Evolutionary conservation across 2,888 invertebrate genomes (phyloP).

Genomic region (Sialis fuliginosa): DNA sequence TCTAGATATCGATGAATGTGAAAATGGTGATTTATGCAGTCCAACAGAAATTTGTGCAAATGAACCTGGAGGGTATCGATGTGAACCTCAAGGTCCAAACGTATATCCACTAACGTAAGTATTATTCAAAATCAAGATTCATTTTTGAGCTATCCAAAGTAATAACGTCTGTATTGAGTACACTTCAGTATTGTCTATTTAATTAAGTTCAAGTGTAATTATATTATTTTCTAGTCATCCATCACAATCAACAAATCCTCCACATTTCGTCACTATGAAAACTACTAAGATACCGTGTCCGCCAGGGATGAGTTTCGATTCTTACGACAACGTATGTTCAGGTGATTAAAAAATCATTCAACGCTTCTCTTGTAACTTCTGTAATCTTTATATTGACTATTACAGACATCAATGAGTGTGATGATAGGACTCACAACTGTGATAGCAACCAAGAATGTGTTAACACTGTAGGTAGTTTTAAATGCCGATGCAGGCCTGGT

Average conservation of each 20-base stretch:
- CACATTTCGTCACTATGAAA: too few relatives aligned
- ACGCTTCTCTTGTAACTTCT: too few relatives aligned
- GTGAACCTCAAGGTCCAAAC: conserved; percentile 30
- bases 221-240: too few relatives aligned
- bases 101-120: background rate
- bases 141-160: too few relatives aligned
- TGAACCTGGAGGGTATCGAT: conserved; percentile 45
- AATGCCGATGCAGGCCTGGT: conserved; percentile 44
- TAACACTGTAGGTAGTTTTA: conserved; percentile 50
- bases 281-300: too few relatives aligned
- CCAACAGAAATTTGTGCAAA: conserved; percentile 45
- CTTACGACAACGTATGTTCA: too few relatives aligned
- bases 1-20: conserved; percentile 65
- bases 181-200: too few relatives aligned
- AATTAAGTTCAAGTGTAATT: too few relatives aligned
- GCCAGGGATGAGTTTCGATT: too few relatives aligned
- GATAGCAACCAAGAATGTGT: conserved; percentile 44
- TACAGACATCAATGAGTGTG: conserved; percentile 52
- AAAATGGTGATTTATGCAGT: conserved; percentile 36
- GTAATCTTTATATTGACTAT: conserved; percentile 1
- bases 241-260: too few relatives aligned
- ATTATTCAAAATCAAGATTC: background rate
- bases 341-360: background rate
- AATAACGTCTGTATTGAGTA: too few relatives aligned
- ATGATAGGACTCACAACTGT: conserved; percentile 32